phyloP scores from a whole-genome alignment of 2,888 invertebrate species.

The Agonopterix arenella region DNA sequence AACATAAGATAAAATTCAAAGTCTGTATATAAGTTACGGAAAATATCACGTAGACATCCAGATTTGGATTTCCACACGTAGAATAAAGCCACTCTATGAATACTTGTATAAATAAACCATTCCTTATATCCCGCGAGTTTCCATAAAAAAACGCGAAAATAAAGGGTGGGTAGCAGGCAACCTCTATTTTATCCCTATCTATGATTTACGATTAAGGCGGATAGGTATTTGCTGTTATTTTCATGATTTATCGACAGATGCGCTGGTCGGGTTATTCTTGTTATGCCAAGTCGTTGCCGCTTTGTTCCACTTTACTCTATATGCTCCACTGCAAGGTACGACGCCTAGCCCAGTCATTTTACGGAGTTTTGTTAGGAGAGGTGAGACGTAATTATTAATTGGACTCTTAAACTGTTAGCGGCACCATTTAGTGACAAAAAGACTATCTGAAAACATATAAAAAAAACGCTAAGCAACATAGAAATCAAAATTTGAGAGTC shows the following conservation, averaged over 20 bases:
- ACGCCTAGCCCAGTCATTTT: too few species aligned
- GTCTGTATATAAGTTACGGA: slow-evolving; percentile 2
- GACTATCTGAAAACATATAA: too few species aligned
- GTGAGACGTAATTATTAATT: too few species aligned
- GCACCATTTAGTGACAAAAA: too few species aligned
- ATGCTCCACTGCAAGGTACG: too few species aligned
- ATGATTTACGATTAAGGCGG: slow-evolving; percentile 55
- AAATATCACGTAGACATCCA: slow-evolving; percentile 9
- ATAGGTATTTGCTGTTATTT: slow-evolving; percentile 46
- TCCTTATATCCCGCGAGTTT: slow-evolving; percentile 46
- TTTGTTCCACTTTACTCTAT: neutral
- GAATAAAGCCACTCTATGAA: slow-evolving; percentile 49
- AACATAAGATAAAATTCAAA: neutral
- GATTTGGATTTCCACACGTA: slow-evolving; percentile 9
- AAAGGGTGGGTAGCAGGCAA: slow-evolving; percentile 39
- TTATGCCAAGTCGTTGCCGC: neutral
- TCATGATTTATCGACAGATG: slow-evolving; percentile 32
- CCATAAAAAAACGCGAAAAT: slow-evolving; percentile 59
- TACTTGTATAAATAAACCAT: slow-evolving; percentile 69
- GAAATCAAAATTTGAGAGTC: too few species aligned
- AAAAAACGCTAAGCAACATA: too few species aligned
- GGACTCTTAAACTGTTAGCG: too few species aligned
- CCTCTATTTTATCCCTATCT: slow-evolving; percentile 46
- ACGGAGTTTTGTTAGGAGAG: too few species aligned
- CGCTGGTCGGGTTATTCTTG: slow-evolving; percentile 12